These are phyloP conservation scores for Pyrgus malvae DNA, from an alignment of 2,888 invertebrate genomes.

Conservation along the genomic window DNA sequence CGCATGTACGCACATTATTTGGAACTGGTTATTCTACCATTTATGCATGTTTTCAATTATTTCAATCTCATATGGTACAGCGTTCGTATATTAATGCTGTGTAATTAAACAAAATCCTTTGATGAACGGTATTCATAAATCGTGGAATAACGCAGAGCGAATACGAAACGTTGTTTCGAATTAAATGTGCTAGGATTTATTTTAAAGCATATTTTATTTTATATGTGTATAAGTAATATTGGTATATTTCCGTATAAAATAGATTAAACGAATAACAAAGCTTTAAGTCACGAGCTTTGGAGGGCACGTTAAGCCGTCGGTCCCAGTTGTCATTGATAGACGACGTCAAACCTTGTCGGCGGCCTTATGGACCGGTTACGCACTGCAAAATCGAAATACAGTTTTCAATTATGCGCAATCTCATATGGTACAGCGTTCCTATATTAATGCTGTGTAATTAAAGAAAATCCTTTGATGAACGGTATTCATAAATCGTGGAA, in stretches of 20 bases:
- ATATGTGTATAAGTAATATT: too few species aligned
- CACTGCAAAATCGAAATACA: not conserved
- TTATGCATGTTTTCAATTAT: too few species aligned
- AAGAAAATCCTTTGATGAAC: conserved; percentile 18
- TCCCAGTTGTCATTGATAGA: too few species aligned
- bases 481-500: conserved; percentile 16
- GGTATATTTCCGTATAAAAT: too few species aligned
- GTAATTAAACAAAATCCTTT: conserved; percentile 17
- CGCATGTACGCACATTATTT: too few species aligned
- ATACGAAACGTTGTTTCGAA: conserved; percentile 1
- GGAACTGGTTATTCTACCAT: too few species aligned
- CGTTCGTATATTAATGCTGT: not conserved
- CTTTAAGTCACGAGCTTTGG: too few species aligned
- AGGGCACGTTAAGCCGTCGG: not conserved
- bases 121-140: conserved; percentile 20
- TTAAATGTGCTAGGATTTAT: too few species aligned
- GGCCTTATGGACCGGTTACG: not conserved
- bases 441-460: conserved; percentile 9
- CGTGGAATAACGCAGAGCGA: conserved; percentile 1
- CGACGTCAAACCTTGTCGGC: too few species aligned
- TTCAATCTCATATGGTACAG: not conserved
- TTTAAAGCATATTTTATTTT: too few species aligned
- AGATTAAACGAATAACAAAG: too few species aligned
- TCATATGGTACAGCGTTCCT: not conserved
- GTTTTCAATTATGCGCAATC: not conserved